Evolutionary conservation across 2,888 invertebrate genomes (phyloP).

Genomic region (Allolobophora icterica): DNA sequence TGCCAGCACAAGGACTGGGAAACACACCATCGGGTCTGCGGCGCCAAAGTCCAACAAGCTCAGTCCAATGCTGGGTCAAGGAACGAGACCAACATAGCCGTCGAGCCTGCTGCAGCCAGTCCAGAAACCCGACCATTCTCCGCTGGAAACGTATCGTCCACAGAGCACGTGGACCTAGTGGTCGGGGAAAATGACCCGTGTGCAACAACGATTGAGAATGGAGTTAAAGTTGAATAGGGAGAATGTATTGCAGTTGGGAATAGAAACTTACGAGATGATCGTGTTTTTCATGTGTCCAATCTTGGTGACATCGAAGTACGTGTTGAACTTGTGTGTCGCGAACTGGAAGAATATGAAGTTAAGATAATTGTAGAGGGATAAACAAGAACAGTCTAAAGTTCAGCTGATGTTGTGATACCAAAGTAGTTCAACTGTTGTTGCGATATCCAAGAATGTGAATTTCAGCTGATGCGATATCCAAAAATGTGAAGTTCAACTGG

Average conservation of each 20-base stretch:
- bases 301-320: background rate
- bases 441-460: no score
- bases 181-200: background rate
- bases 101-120: background rate
- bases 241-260: background rate
- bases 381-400: no score
- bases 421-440: background rate
- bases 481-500: background rate
- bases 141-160: background rate
- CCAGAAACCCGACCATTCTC: background rate
- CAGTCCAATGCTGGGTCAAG: constrained; percentile 8
- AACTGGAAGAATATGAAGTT: no score
- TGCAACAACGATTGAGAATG: background rate
- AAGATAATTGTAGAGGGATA: background rate
- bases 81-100: background rate
- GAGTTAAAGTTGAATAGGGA: background rate
- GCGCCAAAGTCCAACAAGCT: background rate
- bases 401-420: background rate
- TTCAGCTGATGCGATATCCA: background rate
- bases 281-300: background rate
- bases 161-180: background rate
- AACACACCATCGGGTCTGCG: background rate
- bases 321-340: no score
- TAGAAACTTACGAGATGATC: background rate
- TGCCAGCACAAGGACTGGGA: constrained; percentile 17